Evolutionary conservation across 2,797 vertebrate species (phyloP).

Genomic region (Siniperca obscura): DNA sequence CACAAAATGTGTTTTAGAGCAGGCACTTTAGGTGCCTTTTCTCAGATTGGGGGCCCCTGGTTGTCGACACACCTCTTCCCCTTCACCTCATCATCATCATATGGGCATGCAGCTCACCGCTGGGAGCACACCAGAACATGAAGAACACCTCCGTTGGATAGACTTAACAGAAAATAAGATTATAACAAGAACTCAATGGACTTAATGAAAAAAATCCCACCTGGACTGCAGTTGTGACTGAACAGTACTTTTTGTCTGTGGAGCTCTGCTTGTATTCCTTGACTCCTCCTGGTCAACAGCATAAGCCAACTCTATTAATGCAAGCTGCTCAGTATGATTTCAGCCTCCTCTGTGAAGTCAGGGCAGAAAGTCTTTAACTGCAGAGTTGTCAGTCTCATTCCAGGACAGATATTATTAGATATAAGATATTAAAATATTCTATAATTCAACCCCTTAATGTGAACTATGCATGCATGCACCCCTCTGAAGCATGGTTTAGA

Average conservation of each 20-base stretch:
- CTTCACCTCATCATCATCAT: slow-evolving; percentile 15
- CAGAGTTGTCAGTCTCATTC: slow-evolving; percentile 21
- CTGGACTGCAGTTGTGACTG: slow-evolving; percentile 42
- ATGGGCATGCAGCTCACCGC: slow-evolving; percentile 15
- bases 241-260: slow-evolving; percentile 21
- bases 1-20: slow-evolving; percentile 14
- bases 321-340: slow-evolving; percentile 6
- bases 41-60: slow-evolving; percentile 12
- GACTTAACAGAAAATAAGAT: slow-evolving; percentile 36
- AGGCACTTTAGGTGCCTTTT: slow-evolving; percentile 30
- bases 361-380: slow-evolving; percentile 11
- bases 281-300: slow-evolving; percentile 17
- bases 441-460: slow-evolving; percentile 44
- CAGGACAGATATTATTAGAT: slow-evolving; percentile 7
- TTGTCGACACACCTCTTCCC: slow-evolving; percentile 3
- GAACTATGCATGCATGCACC: slow-evolving; percentile 75
- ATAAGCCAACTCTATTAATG: slow-evolving; percentile 3
- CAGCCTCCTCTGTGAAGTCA: slow-evolving; percentile 23
- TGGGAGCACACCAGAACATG: slow-evolving; percentile 22
- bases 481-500: slow-evolving; percentile 67
- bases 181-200: slow-evolving; percentile 32
- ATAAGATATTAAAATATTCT: slow-evolving; percentile 37
- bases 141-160: slow-evolving; percentile 34
- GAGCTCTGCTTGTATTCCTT: slow-evolving; percentile 34
- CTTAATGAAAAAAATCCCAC: slow-evolving; percentile 10